Evolutionary conservation across 2,797 vertebrate genomes (phyloP), one percentile per base, ranked within the genome.

Genomic region (Myotis findleyi): DNA sequence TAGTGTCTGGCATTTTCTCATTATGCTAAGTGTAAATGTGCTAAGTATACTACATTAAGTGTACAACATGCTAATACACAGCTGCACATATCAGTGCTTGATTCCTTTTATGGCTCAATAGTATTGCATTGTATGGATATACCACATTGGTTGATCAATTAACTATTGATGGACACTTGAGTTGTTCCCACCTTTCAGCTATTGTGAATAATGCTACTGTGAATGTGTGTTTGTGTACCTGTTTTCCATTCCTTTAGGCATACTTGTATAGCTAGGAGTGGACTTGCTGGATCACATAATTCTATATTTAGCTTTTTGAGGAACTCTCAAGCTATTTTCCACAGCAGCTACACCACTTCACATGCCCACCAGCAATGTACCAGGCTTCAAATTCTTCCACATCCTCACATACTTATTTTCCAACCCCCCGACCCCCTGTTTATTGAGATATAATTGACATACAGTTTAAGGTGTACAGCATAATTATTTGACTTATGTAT

Each of bases 351-450:
- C 3, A 68, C n/a, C 44, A 57, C 75, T 79, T 94, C 87, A 59
- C 5, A 62, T 76, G 88, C 73, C 53, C n/a, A 49, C 38, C 12
- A 91, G 30, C 23, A 36, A 53, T 49, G 30, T 55, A 57, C 59
- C 44, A 30, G 25, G 25, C 57, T 30, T 62, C 57, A 27, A 30
- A 62, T 27, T 62, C 25, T 11, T 62, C 18, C n/a, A 77, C 16
- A 72, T 95, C 79, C 25, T 89, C 7, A 44, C 59, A 69, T 18
- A 49, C 66, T 86, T 71, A 57, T 83, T 84, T 76, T 92, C 44
- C 18, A 17, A 1, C 5, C 12, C 36, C 8, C 6, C 51, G 7
- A 33, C 3, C 25, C 47, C 10, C 30, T 11, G 6, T 59, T 90
- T 72, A 79, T 36, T 81, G 77, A 90, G 23, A 27, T 49, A 47